Evolutionary conservation across 53 echinoderm and acorn worm genomes (phyloP).

Genomic region (Holothuria scabra): DNA sequence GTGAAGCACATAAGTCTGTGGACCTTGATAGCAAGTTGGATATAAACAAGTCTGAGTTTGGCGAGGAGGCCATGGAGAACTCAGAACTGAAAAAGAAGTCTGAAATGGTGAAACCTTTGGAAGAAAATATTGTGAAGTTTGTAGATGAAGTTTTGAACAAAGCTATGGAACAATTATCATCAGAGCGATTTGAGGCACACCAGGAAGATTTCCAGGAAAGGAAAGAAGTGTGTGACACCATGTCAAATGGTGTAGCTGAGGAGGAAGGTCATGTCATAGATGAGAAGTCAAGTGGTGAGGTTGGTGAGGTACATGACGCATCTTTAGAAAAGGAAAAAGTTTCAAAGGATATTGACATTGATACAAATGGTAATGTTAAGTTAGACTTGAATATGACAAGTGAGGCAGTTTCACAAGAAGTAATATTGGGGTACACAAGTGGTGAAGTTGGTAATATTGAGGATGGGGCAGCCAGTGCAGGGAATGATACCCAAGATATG

Average conservation of each 20-base stretch:
- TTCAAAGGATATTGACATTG: background rate
- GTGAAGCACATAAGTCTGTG: background rate
- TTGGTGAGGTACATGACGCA: background rate
- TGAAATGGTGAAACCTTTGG: background rate
- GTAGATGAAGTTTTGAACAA: conserved; percentile 34
- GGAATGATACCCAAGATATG: background rate
- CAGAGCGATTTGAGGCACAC: background rate
- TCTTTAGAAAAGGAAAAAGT: too few species aligned
- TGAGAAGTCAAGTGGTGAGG: background rate
- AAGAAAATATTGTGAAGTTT: conserved; percentile 16
- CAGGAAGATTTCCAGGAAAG: background rate
- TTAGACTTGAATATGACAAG: too few species aligned
- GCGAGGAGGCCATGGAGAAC: background rate
- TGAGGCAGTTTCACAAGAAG: too few species aligned
- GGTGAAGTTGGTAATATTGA: background rate
- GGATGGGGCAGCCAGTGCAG: background rate
- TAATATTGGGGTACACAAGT: background rate
- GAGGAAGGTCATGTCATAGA: background rate
- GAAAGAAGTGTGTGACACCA: conserved; percentile 1
- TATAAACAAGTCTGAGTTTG: conserved; percentile 4
- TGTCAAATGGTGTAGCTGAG: background rate
- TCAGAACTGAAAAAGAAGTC: background rate
- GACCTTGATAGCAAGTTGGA: conserved; percentile 22
- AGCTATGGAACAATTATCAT: conserved; percentile 13
- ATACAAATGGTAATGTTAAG: conserved; percentile 18